These are phyloP conservation scores for Cybosia mesomella DNA, from an alignment of 2,888 invertebrate genomes.

Conservation along the genomic window DNA sequence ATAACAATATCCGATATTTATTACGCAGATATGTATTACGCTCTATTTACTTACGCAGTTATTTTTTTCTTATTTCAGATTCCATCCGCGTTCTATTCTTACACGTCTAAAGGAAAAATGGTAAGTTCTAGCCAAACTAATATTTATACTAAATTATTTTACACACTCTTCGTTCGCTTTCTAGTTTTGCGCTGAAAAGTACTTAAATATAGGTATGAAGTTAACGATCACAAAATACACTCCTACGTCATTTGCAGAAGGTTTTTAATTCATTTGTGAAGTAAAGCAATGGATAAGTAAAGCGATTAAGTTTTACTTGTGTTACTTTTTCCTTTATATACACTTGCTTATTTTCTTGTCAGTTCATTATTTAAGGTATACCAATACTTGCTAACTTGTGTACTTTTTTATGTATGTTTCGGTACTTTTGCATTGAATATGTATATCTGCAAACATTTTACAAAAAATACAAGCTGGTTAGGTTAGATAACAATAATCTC, in stretches of 20 bases:
- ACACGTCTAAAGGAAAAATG: slow-evolving; percentile 47
- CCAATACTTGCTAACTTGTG: too few relatives aligned
- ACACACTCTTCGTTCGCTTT: not conserved
- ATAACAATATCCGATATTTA: slow-evolving; percentile 7
- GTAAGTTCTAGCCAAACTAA: slow-evolving; percentile 39
- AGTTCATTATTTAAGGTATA: too few relatives aligned
- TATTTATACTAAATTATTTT: slow-evolving; percentile 16
- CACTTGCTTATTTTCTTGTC: too few relatives aligned
- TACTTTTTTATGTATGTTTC: too few relatives aligned
- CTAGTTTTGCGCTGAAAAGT: not conserved
- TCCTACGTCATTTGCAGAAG: not conserved
- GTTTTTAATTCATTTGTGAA: not conserved
- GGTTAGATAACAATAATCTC: too few relatives aligned
- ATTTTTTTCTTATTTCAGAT: slow-evolving; percentile 52
- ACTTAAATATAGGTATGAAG: not conserved
- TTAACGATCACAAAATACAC: not conserved
- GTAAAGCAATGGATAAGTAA: not conserved
- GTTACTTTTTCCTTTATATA: too few relatives aligned
- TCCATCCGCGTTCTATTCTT: slow-evolving; percentile 31
- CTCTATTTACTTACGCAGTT: slow-evolving; percentile 23
- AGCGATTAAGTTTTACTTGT: not conserved
- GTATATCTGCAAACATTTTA: too few relatives aligned
- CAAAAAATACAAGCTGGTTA: too few relatives aligned
- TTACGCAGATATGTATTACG: too few relatives aligned
- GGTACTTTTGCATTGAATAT: too few relatives aligned